These are phyloP conservation scores for Drosophila mercatorum DNA, from an alignment of 2,888 invertebrate genomes.

Conservation along the genomic window DNA sequence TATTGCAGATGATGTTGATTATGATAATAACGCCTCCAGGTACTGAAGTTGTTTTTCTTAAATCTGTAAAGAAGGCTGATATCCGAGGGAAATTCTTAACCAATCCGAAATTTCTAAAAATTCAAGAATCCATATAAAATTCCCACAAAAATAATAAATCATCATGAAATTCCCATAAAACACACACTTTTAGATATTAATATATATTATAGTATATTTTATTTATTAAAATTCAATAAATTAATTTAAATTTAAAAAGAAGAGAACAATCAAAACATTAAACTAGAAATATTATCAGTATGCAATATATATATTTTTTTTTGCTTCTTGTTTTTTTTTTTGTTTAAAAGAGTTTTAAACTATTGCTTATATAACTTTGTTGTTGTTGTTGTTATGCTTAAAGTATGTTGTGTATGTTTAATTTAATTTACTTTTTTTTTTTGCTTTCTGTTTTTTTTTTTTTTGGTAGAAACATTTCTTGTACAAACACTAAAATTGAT, in stretches of 20 bases:
- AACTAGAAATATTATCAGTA: conserved; percentile 72
- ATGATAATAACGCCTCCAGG: neutral
- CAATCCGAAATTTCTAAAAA: no score
- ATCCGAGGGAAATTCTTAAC: no score
- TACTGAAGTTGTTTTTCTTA: no score
- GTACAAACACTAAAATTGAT: conserved; percentile 64
- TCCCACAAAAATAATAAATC: no score
- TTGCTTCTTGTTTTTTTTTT: conserved; percentile 26
- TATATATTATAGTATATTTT: conserved; percentile 41
- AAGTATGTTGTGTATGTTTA: conserved; percentile 39
- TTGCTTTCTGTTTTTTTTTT: conserved; percentile 17
- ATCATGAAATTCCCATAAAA: no score
- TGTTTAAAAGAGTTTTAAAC: conserved; percentile 71
- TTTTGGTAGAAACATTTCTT: conserved; percentile 62
- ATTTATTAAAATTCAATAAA: conserved; percentile 75
- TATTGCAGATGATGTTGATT: neutral
- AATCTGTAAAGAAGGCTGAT: no score
- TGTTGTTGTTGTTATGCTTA: conserved; percentile 41
- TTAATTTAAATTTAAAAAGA: conserved; percentile 73
- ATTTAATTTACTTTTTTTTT: conserved; percentile 10
- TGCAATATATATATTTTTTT: conserved; percentile 42
- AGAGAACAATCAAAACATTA: conserved; percentile 77
- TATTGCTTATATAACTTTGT: conserved; percentile 70
- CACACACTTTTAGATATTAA: neutral
- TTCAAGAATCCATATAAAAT: no score